These are phyloP conservation scores for Thymelicus acteon DNA, from an alignment of 2,888 invertebrate species.

Conservation along the genomic window DNA sequence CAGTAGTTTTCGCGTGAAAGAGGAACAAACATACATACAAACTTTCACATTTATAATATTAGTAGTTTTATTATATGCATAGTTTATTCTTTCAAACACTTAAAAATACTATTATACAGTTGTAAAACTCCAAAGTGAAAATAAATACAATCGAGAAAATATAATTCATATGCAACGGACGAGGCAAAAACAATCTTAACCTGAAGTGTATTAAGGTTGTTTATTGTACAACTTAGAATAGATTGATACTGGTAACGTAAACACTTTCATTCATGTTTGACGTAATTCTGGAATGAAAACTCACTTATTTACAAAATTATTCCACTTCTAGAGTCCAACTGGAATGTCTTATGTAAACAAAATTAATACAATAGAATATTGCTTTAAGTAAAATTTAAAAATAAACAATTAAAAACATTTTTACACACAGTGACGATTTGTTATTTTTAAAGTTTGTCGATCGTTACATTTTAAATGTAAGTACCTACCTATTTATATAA, in stretches of 20 bases:
- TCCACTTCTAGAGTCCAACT: constrained; percentile 20
- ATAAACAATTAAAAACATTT: neutral
- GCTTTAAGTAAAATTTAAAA: constrained; percentile 7
- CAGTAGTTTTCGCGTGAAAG: too few relatives aligned
- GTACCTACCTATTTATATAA: neutral
- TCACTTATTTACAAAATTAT: constrained; percentile 34
- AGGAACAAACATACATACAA: too few relatives aligned
- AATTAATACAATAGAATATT: constrained; percentile 10
- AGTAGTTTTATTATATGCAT: too few relatives aligned
- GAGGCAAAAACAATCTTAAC: constrained; percentile 9
- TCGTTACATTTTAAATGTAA: constrained; percentile 10
- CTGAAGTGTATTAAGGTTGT: neutral
- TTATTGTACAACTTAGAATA: constrained; percentile 18
- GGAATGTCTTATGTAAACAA: constrained; percentile 31
- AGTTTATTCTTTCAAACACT: too few relatives aligned
- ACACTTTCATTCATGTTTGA: constrained; percentile 38
- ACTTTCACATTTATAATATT: too few relatives aligned
- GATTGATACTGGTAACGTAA: constrained; percentile 30
- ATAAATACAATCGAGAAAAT: too few relatives aligned
- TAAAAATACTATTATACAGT: too few relatives aligned
- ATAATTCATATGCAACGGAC: neutral
- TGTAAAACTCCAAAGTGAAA: too few relatives aligned
- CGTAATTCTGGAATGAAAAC: constrained; percentile 35
- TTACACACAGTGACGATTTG: neutral
- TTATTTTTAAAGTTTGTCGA: neutral